Evolutionary conservation across 2,113 vertebrate species (phyloP).

Genomic region (Phocoena phocoena): DNA sequence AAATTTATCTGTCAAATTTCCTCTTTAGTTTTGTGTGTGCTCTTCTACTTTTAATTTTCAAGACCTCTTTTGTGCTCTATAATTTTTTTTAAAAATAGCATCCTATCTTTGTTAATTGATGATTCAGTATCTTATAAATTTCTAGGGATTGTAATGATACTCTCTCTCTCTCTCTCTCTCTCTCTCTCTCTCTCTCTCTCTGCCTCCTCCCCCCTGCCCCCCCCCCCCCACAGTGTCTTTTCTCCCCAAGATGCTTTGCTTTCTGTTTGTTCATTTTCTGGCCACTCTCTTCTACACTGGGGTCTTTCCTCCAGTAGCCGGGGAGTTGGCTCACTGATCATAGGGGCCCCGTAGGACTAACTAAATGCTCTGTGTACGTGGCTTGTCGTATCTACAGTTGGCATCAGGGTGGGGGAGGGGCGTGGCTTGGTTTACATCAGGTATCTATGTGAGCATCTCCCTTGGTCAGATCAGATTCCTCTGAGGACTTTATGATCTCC

Average conservation of each 20-base stretch:
- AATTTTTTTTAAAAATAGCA: not conserved
- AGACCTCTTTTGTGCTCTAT: not conserved
- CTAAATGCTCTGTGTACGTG: not conserved
- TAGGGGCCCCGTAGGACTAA: not conserved
- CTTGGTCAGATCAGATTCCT: not conserved
- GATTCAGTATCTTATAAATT: not conserved
- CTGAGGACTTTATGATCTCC: not conserved
- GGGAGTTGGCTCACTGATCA: not conserved
- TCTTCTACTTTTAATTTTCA: not conserved
- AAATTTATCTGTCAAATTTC: not conserved
- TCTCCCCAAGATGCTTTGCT: not conserved
- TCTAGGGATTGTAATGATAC: not conserved
- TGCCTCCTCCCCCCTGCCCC: too few species aligned
- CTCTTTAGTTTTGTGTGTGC: not conserved
- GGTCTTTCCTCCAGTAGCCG: not conserved
- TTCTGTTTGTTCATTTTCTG: not conserved
- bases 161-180: rapidly evolving
- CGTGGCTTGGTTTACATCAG: not conserved
- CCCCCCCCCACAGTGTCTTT: not conserved
- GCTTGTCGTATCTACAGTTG: not conserved
- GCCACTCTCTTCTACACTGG: not conserved
- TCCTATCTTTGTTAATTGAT: not conserved
- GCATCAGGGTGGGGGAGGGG: not conserved
- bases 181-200: rapidly evolving
- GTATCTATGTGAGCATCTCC: not conserved